Base-by-base conservation (phyloP, 2,888 invertebrate species). In the Antheraea yamamai region DNA sequence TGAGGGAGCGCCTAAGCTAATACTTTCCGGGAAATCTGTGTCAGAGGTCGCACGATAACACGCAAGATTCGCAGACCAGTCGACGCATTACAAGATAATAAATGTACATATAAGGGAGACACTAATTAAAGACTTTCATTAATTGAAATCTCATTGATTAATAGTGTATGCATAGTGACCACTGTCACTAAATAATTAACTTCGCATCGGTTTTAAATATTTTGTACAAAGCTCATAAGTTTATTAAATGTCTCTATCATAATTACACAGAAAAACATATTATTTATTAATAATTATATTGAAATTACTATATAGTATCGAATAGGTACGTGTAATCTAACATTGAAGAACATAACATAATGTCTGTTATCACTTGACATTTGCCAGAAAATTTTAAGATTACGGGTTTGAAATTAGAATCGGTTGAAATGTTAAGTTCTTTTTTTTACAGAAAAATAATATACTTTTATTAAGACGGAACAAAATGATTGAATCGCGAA, bases 21-120 rank as follows among this genome's bases (percentile, higher is more conserved):
- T 87, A 88, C 89, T 90, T 87, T 86, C 88, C 87, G 85, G 88
- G 88, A 89, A 88, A 90, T 89, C 86, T 86, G 83, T 87, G 91
- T 87, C 90, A 89, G 82, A 88, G 91, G 89, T 91, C 89, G 83
- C 78, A 78, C 78, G 76, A 83, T 78, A 77, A 86, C 90, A 89
- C 87, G 89, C 88, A 85, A 88, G 83, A 83, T 85, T 85, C 83
- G 83, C 87, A 83, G 81, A 84, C 83, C 83, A 83, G 82, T 81
- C 79, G 82, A 82, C 82, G 83, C 84, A 79, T 85, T 87, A 88
- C 88, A 84, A 88, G 87, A 89, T 89, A 90, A 90, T 91, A 90
- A 91, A 89, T 90, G 87, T 86, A 82, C 87, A 83, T 85, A 87
- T 86, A 87, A 83, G 84, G 85, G 81, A 82, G 86, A 86, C 82